Conservation (phyloP, 2,113 vertebrate species). For the Cichladusa arquata region DNA sequence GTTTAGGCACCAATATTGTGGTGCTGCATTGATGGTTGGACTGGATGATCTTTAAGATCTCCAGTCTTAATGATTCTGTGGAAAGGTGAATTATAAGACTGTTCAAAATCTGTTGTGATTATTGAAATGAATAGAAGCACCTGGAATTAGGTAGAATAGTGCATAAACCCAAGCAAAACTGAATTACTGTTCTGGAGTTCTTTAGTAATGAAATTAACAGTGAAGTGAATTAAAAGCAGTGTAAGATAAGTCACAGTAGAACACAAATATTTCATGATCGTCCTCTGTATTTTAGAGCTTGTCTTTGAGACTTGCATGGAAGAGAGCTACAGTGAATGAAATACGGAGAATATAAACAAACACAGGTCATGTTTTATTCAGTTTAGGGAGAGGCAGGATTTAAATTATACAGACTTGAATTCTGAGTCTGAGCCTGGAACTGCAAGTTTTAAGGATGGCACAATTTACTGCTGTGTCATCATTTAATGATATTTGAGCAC, state of each 20-base stretch:
- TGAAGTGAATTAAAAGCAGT: not conserved
- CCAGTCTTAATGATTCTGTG: not conserved
- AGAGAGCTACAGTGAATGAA: not conserved
- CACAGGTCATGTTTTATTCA: constrained; percentile 28
- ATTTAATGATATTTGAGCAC: not conserved
- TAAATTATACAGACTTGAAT: not conserved
- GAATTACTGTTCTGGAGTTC: not conserved
- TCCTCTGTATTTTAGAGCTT: not conserved
- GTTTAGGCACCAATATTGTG: not conserved
- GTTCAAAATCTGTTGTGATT: not conserved
- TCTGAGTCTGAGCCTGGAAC: not conserved
- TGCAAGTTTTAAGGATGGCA: not conserved
- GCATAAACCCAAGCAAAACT: not conserved
- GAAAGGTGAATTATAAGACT: not conserved
- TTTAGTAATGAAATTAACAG: not conserved
- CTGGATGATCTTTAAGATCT: not conserved
- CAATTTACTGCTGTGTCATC: not conserved
- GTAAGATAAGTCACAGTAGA: not conserved
- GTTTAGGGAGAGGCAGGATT: not conserved
- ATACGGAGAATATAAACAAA: not conserved
- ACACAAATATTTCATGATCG: not conserved
- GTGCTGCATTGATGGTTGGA: not conserved
- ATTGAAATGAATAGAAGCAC: not conserved
- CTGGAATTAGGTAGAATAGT: not conserved
- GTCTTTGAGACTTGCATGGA: not conserved